phyloP scores from a whole-genome alignment of 1,140 invertebrate species.

The Lordiphosa mommai region DNA sequence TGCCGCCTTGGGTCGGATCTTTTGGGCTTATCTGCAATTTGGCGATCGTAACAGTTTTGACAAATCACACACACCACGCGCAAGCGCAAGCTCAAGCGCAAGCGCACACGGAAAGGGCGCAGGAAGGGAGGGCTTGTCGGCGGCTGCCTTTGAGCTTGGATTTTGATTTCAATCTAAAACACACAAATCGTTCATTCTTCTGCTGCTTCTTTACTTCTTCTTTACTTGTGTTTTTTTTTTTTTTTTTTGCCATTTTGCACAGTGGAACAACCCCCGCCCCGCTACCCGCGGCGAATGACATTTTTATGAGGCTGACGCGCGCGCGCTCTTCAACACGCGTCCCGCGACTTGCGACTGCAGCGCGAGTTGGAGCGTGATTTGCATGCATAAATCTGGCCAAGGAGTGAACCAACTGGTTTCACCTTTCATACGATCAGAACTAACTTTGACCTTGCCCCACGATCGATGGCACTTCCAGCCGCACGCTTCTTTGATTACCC shows the following conservation, averaged over 20 bases:
- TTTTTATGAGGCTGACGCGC: constrained; percentile 77
- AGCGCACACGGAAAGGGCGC: no score
- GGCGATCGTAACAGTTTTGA: constrained; percentile 78
- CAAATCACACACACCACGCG: constrained; percentile 55
- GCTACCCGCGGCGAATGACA: constrained; percentile 52
- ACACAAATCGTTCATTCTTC: constrained; percentile 77
- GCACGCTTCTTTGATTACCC: no score
- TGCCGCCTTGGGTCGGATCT: constrained; percentile 9
- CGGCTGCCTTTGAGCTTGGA: constrained; percentile 68
- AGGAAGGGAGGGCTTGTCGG: constrained; percentile 23
- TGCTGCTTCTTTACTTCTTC: constrained; percentile 25
- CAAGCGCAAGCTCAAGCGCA: no score
- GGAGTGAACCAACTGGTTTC: no score
- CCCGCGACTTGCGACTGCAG: constrained; percentile 20
- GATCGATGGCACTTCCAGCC: no score
- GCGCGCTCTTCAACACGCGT: constrained; percentile 67
- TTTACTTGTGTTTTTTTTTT: background rate
- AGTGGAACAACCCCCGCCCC: constrained; percentile 29
- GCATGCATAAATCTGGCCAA: constrained; percentile 52
- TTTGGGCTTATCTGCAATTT: constrained; percentile 65
- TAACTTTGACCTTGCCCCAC: no score
- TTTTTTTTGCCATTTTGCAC: constrained; percentile 18
- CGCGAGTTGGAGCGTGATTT: constrained; percentile 45
- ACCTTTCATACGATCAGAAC: no score
- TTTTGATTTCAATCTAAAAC: constrained; percentile 78